These are phyloP conservation scores for mouse (Mus musculus) DNA, from an alignment of 2,113 vertebrate genomes.

Conservation along the genomic window DNA sequence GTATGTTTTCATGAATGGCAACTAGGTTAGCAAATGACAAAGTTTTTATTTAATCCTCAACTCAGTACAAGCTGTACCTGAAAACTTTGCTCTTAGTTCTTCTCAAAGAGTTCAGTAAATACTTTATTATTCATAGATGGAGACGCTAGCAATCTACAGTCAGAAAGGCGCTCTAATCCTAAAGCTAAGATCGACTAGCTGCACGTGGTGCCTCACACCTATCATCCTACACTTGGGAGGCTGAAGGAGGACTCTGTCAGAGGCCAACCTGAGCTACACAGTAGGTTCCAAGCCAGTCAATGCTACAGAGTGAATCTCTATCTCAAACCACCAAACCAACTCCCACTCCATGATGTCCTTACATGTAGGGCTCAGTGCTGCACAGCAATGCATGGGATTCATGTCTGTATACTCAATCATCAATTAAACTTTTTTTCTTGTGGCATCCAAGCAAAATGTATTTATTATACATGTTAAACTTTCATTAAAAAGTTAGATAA, in stretches of 20 bases:
- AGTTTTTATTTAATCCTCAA: constrained; percentile 36
- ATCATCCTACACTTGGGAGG: not conserved
- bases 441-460: constrained; percentile 15
- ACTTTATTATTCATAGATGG: not conserved
- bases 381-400: not conserved
- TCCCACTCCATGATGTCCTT: not conserved
- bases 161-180: constrained; percentile 3
- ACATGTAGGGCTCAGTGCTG: not conserved
- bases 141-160: not conserved
- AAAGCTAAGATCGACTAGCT: not conserved
- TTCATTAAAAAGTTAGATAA: not conserved
- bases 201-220: not conserved
- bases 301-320: not conserved
- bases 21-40: constrained; percentile 30
- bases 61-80: not conserved
- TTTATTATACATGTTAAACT: not conserved
- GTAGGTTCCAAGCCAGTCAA: not conserved
- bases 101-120: constrained; percentile 20
- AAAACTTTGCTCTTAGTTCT: constrained; percentile 40
- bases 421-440: not conserved
- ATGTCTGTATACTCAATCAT: not conserved
- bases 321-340: not conserved
- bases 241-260: not conserved
- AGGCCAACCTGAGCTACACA: not conserved
- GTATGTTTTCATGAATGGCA: constrained; percentile 10